Base-by-base conservation (phyloP, 2,888 invertebrate genomes). In the Andrena marginata region DNA sequence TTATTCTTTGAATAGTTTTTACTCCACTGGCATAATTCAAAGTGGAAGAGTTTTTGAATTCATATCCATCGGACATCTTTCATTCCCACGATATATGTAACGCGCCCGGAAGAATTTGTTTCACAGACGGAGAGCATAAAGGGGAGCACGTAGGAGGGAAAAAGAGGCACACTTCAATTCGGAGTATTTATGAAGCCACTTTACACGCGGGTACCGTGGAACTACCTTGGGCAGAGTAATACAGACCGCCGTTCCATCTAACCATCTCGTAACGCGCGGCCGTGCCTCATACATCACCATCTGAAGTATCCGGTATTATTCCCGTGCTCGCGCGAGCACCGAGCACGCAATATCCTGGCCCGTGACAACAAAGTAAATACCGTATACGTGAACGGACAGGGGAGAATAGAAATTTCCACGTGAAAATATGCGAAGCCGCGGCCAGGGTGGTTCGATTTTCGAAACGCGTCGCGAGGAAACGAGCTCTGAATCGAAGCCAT, bases 221-320 rank as follows among this genome's bases (percentile, higher is more conserved):
- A 80, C 77, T 79, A 82, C 33, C 80, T 77, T 56, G 77, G 76
- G 79, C 77, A 77, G 84, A 82, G 84, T 87, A 85, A 86, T 87
- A 82, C 80, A 77, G 85, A 72, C 75, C 72, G 82, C 72, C 67
- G 56, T 80, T 79, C 68, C 84, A 79, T 81, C 79, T 82, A 82
- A 72, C 85, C 81, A 85, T 87, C 87, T 87, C 87, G 72, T 79
- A 85, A 79, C 80, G 71, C 77, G 64, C 62, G 65, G 59, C 76
- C 72, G 75, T 80, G 68, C 51, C 87, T 85, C 87, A 83, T 87
- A 87, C 80, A 88, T 87, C 87, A 86, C 81, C 80, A 85, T 86
- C 86, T 88, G 86, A 88, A 88, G 87, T 87, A 87, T 88, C 87
- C 87, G 87, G 85, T 86, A 87, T 87, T 88, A 87, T 85, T 87